A percentile compares a stretch with the other conserved stretches of the same genome.
phyloP scores from a whole-genome alignment of 2,113 vertebrate genomes.

The Corythornis vintsioides region DNA sequence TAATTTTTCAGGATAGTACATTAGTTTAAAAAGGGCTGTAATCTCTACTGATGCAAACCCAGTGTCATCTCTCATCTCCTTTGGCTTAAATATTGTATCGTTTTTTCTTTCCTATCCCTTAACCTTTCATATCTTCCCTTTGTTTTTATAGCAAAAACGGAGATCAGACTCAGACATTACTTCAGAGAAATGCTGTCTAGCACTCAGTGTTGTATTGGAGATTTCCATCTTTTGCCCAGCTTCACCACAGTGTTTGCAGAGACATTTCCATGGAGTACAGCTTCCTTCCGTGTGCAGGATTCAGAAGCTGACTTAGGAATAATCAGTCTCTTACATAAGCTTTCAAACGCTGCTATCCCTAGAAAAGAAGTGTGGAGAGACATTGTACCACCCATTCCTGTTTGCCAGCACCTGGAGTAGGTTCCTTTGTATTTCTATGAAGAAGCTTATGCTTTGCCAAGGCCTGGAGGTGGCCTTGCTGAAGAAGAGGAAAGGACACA shows the following conservation, averaged over 20 bases:
- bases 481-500: neutral
- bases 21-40: neutral
- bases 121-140: neutral
- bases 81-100: neutral
- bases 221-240: neutral
- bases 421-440: neutral
- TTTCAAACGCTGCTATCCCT: neutral
- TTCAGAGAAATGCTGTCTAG: neutral
- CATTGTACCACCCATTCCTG: too few species aligned
- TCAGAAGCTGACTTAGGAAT: neutral
- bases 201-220: neutral
- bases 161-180: neutral
- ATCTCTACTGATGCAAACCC: neutral
- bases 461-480: neutral
- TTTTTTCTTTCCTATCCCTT: neutral
- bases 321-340: fast-evolving
- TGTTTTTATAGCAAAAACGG: neutral
- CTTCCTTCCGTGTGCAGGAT: neutral
- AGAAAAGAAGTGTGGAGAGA: neutral
- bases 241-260: neutral
- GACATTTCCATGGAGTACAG: neutral
- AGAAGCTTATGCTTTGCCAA: neutral
- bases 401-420: neutral
- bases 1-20: neutral
- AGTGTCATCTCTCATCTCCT: neutral